A percentile compares a stretch with the other conserved stretches of the same genome.
These are phyloP conservation scores for Lasioglossum vierecki DNA, from an alignment of 2,888 invertebrate genomes.

Conservation along the genomic window DNA sequence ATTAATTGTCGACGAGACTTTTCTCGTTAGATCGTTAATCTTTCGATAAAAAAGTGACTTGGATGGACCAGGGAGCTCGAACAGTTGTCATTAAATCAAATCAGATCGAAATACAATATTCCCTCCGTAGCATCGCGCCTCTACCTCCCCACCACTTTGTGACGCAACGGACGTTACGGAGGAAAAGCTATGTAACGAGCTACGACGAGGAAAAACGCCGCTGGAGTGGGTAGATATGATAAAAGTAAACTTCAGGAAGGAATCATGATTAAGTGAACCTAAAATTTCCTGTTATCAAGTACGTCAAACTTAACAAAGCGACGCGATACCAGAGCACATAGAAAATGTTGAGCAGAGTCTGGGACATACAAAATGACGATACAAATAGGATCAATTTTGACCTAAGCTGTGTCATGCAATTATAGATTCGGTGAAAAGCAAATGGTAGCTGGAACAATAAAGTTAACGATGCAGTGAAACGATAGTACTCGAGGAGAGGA, in stretches of 20 bases:
- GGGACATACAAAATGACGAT: neutral
- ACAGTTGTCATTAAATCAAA: neutral
- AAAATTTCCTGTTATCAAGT: constrained; percentile 6
- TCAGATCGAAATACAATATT: neutral
- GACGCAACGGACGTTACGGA: neutral
- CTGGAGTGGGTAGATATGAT: neutral
- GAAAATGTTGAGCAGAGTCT: neutral
- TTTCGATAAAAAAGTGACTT: constrained; percentile 13
- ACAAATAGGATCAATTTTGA: neutral
- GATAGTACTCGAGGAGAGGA: neutral
- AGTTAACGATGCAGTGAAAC: neutral
- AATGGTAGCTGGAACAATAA: neutral
- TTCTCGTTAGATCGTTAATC: constrained; percentile 33
- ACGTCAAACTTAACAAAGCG: neutral
- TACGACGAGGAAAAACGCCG: neutral
- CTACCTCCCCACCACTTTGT: neutral
- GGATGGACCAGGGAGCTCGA: neutral
- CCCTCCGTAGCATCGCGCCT: neutral
- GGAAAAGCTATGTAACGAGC: neutral
- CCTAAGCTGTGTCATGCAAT: constrained; percentile 1
- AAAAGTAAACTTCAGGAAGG: neutral
- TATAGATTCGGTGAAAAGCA: neutral
- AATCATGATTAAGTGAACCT: neutral
- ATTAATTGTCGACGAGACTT: constrained; percentile 45
- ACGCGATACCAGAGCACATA: neutral